Percentiles rank a stretch among this genome's conserved stretches.
These are phyloP conservation scores for Globodera rostochiensis DNA, from an alignment of 1,140 invertebrate genomes.

Conservation along the genomic window DNA sequence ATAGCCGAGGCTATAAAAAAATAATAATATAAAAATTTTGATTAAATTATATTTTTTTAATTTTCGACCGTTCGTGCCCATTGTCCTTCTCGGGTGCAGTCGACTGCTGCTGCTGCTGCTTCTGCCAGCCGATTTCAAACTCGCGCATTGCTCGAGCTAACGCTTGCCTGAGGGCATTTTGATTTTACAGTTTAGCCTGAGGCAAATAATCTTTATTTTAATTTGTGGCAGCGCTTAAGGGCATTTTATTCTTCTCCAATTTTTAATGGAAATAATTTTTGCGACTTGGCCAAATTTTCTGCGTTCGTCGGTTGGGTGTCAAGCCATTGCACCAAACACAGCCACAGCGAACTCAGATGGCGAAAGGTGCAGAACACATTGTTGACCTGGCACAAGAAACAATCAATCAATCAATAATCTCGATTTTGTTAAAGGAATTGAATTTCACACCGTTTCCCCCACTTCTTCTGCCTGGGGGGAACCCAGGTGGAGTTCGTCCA, in stretches of 20 bases:
- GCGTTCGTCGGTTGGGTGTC: conserved; percentile 41
- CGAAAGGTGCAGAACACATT: conserved; percentile 45
- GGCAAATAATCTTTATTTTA: too few relatives aligned
- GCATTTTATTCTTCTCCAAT: too few relatives aligned
- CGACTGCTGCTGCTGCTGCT: conserved; percentile 27
- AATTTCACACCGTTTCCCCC: conserved; percentile 1
- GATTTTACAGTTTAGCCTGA: too few relatives aligned
- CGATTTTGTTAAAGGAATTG: conserved; percentile 27
- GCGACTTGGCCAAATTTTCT: neutral
- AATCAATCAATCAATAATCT: neutral
- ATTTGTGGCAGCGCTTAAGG: too few relatives aligned
- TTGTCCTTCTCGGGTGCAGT: conserved; percentile 11
- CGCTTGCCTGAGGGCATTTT: conserved; percentile 14
- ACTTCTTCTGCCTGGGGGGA: conserved; percentile 34
- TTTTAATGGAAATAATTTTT: too few relatives aligned
- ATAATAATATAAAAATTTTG: conserved; percentile 6
- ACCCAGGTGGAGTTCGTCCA: conserved; percentile 32
- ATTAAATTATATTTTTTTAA: conserved; percentile 1
- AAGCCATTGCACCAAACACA: conserved; percentile 50
- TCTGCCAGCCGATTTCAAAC: conserved; percentile 34
- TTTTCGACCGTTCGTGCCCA: conserved; percentile 15
- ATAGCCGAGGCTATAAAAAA: conserved; percentile 13
- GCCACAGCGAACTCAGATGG: conserved; percentile 43
- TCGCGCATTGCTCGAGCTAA: conserved; percentile 41
- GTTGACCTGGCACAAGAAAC: conserved; percentile 9